Percentiles rank a stretch among this genome's conserved stretches.
These are phyloP conservation scores for Lochmaea capreae DNA, from an alignment of 2,888 invertebrate species.

Conservation along the genomic window DNA sequence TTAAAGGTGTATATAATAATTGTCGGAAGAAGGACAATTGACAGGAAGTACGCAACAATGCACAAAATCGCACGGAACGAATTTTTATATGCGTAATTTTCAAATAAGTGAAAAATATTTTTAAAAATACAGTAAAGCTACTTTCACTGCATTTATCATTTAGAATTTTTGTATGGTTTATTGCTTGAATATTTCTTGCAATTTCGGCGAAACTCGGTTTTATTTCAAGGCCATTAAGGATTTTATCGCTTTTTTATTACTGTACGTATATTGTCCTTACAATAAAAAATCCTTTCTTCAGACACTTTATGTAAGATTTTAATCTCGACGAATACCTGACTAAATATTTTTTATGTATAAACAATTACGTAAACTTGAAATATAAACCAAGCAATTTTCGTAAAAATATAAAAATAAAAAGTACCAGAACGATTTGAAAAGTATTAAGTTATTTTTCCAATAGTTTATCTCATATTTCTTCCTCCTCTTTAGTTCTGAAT, in stretches of 20 bases:
- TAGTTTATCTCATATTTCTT: no score
- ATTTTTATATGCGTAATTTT: background rate
- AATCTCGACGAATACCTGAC: slow-evolving; percentile 1
- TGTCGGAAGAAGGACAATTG: background rate
- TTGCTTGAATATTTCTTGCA: background rate
- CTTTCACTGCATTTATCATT: background rate
- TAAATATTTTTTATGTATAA: background rate
- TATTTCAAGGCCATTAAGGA: background rate
- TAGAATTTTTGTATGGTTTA: background rate
- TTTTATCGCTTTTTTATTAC: slow-evolving; percentile 8
- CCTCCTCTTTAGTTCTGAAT: no score
- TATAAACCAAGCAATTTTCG: no score
- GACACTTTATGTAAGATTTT: slow-evolving; percentile 1
- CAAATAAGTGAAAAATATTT: background rate
- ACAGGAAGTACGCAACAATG: background rate
- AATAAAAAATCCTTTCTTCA: background rate
- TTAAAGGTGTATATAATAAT: background rate
- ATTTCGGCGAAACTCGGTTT: background rate
- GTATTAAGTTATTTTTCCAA: no score
- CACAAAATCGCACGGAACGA: background rate
- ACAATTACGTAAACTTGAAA: background rate
- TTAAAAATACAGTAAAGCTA: background rate
- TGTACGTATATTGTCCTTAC: background rate
- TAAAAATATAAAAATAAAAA: no score
- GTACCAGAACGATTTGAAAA: no score